These are phyloP conservation scores for Cantharis rufa DNA, from an alignment of 2,888 invertebrate genomes.

Conservation along the genomic window DNA sequence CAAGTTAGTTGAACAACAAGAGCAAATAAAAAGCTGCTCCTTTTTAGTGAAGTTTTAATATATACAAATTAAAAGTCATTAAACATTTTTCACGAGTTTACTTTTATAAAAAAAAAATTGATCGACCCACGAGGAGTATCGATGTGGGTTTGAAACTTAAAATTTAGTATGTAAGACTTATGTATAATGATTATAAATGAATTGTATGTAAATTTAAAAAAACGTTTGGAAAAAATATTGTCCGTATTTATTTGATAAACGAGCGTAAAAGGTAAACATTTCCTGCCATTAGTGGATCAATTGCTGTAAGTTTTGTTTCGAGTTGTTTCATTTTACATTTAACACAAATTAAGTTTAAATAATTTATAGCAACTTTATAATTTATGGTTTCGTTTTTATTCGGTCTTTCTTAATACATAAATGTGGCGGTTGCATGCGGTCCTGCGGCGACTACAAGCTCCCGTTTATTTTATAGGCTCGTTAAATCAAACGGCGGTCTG, in stretches of 20 bases:
- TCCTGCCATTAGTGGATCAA: neutral
- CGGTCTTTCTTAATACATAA: conserved; percentile 27
- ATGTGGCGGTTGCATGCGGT: conserved; percentile 29
- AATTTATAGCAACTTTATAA: conserved; percentile 23
- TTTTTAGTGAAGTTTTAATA: neutral
- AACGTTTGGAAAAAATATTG: neutral
- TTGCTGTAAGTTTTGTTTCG: neutral
- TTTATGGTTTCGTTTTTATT: conserved; percentile 19
- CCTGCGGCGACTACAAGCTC: conserved; percentile 34
- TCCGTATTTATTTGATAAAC: neutral
- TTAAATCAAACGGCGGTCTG: conserved; percentile 34
- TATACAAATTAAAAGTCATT: neutral
- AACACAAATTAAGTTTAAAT: conserved; percentile 9
- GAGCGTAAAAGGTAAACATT: neutral
- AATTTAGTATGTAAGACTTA: neutral
- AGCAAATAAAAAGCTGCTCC: neutral
- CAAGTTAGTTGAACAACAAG: too few species aligned
- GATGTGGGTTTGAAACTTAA: neutral
- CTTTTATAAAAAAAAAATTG: neutral
- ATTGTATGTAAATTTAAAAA: neutral
- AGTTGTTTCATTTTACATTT: conserved; percentile 2
- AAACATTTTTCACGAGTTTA: neutral
- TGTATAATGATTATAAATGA: neutral
- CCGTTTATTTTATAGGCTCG: conserved; percentile 31
- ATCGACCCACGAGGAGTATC: neutral